These are phyloP conservation scores for Synergus itoensis DNA, from an alignment of 2,888 invertebrate genomes.

Conservation along the genomic window DNA sequence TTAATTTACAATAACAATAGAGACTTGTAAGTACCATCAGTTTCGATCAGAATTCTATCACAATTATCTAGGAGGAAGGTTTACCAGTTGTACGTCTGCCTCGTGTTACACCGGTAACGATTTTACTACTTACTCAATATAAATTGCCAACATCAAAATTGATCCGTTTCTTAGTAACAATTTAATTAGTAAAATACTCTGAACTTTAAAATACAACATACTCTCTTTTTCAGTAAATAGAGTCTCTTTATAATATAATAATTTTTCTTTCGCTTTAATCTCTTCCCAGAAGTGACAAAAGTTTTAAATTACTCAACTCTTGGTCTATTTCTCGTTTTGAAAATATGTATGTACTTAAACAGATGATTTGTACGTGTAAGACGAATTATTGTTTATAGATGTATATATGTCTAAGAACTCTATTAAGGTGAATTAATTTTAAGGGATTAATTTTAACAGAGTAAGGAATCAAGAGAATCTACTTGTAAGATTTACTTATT, in stretches of 20 bases:
- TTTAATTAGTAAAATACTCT: conserved; percentile 68
- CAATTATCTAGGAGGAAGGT: conserved; percentile 67
- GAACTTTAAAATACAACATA: conserved; percentile 66
- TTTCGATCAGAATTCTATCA: conserved; percentile 65
- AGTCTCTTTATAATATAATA: conserved; percentile 30
- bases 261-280: conserved; percentile 44
- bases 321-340: conserved; percentile 44
- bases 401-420: too few species aligned
- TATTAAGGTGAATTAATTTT: too few species aligned
- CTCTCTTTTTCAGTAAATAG: conserved; percentile 35
- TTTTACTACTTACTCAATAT: conserved; percentile 43
- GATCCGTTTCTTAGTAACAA: conserved; percentile 49
- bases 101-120: conserved; percentile 32
- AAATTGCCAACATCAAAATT: conserved; percentile 52
- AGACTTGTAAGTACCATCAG: conserved; percentile 1
- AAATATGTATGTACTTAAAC: not conserved
- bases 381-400: not conserved
- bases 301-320: conserved; percentile 48
- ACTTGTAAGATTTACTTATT: not conserved
- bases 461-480: not conserved
- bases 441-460: too few species aligned
- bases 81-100: conserved; percentile 53
- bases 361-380: not conserved
- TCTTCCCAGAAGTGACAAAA: conserved; percentile 49
- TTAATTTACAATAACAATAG: conserved; percentile 8